A percentile compares a stretch with the other conserved stretches of the same genome.
Conservation (phyloP, 2,113 vertebrate species). For the Poecile atricapillus region DNA sequence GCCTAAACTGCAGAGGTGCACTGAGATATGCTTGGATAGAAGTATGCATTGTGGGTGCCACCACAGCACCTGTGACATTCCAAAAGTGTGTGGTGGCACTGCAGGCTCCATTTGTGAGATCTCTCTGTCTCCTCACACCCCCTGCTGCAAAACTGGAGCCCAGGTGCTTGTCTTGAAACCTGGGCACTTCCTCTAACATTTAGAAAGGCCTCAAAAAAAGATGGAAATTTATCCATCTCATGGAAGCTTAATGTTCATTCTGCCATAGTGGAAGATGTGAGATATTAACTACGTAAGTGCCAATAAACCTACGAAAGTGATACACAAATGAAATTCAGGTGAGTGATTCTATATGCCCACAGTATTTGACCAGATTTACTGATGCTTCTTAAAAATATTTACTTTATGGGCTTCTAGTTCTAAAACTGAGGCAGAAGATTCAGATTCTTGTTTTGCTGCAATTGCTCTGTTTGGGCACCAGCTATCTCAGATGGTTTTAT, state of each 20-base stretch:
- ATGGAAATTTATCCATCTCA: not conserved
- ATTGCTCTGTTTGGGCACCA: not conserved
- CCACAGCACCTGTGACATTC: not conserved
- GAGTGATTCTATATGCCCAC: not conserved
- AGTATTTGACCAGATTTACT: not conserved
- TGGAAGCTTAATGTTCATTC: not conserved
- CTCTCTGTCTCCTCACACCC: not conserved
- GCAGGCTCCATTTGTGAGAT: not conserved
- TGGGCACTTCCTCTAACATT: fast-evolving
- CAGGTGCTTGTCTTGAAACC: not conserved
- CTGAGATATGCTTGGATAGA: not conserved
- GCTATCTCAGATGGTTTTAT: not conserved
- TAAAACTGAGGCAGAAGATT: not conserved
- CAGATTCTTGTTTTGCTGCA: not conserved
- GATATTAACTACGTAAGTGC: not conserved
- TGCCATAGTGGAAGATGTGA: not conserved
- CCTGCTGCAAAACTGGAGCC: not conserved
- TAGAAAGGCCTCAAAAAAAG: not conserved
- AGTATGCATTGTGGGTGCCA: not conserved
- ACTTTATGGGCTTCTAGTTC: not conserved
- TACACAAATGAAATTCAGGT: not conserved
- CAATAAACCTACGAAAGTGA: not conserved
- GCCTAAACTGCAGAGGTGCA: not conserved
- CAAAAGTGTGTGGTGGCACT: not conserved
- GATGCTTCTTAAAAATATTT: not conserved